These are phyloP conservation scores for Tyto alba DNA, from an alignment of 2,113 vertebrate genomes.

Conservation along the genomic window DNA sequence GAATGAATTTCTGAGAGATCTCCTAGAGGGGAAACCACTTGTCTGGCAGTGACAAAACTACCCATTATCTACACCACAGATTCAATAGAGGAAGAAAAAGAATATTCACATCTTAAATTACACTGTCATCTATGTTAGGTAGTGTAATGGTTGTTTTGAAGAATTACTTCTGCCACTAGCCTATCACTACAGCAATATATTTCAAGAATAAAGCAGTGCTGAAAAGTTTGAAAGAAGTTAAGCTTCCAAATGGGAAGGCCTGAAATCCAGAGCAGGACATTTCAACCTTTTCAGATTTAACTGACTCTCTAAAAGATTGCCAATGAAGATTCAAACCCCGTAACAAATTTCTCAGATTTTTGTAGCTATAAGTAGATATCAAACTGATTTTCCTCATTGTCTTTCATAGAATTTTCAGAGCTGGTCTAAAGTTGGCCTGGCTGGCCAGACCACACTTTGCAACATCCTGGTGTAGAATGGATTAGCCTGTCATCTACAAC, in stretches of 20 bases:
- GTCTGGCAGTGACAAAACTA: neutral
- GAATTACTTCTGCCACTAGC: neutral
- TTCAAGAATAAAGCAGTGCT: neutral
- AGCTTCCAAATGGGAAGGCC: neutral
- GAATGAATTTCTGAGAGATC: neutral
- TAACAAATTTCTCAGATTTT: neutral
- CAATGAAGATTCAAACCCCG: neutral
- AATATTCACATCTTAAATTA: constrained; percentile 14
- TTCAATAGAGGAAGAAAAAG: neutral
- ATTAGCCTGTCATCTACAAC: neutral
- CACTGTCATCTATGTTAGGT: neutral
- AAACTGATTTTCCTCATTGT: neutral
- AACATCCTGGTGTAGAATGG: fast-evolving
- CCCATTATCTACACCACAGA: neutral
- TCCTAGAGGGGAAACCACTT: neutral
- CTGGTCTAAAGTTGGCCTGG: neutral
- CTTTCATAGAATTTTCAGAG: neutral
- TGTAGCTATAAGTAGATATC: neutral
- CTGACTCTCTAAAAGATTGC: neutral
- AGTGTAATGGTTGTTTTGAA: neutral
- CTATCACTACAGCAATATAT: neutral
- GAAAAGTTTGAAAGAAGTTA: neutral
- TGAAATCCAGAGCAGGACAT: neutral
- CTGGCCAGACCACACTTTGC: neutral
- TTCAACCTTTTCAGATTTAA: neutral